A percentile compares a stretch with the other conserved stretches of the same genome.
Conservation (phyloP, 2,888 invertebrate genomes). For the Buathra laborator region DNA sequence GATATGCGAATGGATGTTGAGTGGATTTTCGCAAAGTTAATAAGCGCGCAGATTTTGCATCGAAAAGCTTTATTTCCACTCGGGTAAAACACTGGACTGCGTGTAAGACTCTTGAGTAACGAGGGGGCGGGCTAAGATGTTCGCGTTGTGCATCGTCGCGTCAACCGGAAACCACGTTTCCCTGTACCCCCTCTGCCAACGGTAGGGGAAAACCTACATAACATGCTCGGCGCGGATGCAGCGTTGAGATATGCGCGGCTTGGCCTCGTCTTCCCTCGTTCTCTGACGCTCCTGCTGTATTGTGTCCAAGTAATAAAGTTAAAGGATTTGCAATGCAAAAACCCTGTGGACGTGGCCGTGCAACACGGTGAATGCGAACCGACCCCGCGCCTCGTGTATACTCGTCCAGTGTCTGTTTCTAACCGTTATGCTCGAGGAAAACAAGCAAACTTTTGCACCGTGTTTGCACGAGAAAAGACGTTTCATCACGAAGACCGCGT, state of each 20-base stretch:
- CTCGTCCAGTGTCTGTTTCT: slow-evolving; percentile 6
- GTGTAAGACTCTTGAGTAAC: slow-evolving; percentile 18
- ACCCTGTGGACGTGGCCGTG: slow-evolving; percentile 54
- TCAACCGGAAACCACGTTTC: slow-evolving; percentile 48
- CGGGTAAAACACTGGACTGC: background rate
- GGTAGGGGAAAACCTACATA: background rate
- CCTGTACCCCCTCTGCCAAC: background rate
- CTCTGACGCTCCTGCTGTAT: slow-evolving; percentile 69
- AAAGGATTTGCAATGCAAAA: slow-evolving; percentile 80
- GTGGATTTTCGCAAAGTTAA: background rate
- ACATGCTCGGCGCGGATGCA: slow-evolving; percentile 27
- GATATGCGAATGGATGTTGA: background rate
- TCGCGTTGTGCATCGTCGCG: slow-evolving; percentile 21
- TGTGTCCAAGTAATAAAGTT: slow-evolving; percentile 78
- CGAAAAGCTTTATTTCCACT: slow-evolving; percentile 3
- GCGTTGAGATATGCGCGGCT: slow-evolving; percentile 54
- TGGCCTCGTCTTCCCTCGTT: slow-evolving; percentile 46
- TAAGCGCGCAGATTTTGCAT: background rate
- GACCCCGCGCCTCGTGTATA: background rate
- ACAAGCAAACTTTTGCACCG: slow-evolving; percentile 51
- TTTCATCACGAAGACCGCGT: slow-evolving; percentile 9
- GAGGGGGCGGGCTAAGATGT: slow-evolving; percentile 41
- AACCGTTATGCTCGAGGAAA: slow-evolving; percentile 20
- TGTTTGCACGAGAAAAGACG: slow-evolving; percentile 25
- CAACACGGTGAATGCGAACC: slow-evolving; percentile 45